These are phyloP conservation scores for Synaphobranchus kaupii DNA, from an alignment of 2,797 vertebrate genomes.

Conservation along the genomic window DNA sequence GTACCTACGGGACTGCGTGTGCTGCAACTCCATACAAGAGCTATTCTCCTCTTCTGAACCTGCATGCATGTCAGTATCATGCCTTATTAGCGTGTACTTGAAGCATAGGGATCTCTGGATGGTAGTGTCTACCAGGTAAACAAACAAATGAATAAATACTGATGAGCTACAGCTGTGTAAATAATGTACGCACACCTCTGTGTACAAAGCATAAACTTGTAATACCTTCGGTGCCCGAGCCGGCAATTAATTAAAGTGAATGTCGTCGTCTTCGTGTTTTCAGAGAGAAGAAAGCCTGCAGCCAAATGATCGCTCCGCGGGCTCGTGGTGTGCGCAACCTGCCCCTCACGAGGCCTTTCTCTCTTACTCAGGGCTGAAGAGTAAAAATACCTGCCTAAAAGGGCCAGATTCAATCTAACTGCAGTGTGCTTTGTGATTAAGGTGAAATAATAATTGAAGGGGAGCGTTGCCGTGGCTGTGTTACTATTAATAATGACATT, in stretches of 20 bases:
- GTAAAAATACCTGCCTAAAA: neutral
- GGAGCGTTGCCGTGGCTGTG: neutral
- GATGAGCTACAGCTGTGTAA: neutral
- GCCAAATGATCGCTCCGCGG: neutral
- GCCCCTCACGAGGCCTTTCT: neutral
- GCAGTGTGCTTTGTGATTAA: neutral
- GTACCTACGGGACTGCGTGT: neutral
- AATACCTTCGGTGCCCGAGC: neutral
- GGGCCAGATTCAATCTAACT: neutral
- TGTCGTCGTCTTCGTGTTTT: neutral
- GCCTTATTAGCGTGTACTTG: neutral
- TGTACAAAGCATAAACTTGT: neutral
- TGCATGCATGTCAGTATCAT: neutral
- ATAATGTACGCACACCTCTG: neutral
- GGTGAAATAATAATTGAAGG: neutral
- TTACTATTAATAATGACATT: neutral
- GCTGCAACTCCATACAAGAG: neutral
- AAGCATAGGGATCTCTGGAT: neutral
- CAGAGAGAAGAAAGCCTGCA: neutral
- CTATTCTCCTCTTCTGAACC: neutral
- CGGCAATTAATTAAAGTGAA: constrained; percentile 6
- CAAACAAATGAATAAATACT: neutral
- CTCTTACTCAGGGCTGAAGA: neutral
- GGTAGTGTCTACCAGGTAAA: neutral
- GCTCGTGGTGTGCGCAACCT: neutral